Evolutionary conservation across 2,797 vertebrate species (phyloP).

Genomic region (Chelonia mydas): DNA sequence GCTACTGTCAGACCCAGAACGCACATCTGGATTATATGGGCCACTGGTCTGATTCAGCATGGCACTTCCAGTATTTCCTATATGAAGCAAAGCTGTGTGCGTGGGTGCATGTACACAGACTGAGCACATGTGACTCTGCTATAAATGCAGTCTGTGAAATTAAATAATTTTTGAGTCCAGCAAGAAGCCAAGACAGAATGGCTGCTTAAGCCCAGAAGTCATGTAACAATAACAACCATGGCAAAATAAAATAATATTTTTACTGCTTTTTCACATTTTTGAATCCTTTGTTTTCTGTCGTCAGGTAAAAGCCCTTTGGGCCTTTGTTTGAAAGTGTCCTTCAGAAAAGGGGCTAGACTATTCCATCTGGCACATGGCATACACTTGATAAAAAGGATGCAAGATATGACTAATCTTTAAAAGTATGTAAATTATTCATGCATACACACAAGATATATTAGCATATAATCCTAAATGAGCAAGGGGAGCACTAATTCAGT

Average conservation of each 20-base stretch:
- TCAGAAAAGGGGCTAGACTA: conserved; percentile 29
- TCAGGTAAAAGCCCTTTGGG: conserved; percentile 5
- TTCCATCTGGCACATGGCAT: conserved; percentile 26
- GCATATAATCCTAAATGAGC: background rate
- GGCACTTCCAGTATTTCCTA: background rate
- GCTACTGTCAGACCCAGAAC: too few relatives aligned
- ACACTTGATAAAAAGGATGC: conserved; percentile 35
- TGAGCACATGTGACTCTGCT: background rate
- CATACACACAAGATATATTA: background rate
- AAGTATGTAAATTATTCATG: conserved; percentile 5
- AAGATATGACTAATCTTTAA: conserved; percentile 27
- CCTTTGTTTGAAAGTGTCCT: conserved; percentile 26
- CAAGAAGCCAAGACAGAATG: background rate
- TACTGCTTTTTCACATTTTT: background rate
- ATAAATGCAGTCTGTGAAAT: background rate
- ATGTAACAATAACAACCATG: background rate
- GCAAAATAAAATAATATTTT: background rate
- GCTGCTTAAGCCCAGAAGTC: background rate
- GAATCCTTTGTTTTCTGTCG: conserved; percentile 7
- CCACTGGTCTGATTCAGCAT: background rate
- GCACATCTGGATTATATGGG: too few relatives aligned
- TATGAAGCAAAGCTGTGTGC: background rate
- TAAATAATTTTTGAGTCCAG: background rate
- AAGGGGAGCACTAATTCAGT: background rate
- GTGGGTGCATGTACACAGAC: background rate